Evolutionary conservation across 2,113 vertebrate genomes (phyloP).

Genomic region (Rhinoptilus africanus): DNA sequence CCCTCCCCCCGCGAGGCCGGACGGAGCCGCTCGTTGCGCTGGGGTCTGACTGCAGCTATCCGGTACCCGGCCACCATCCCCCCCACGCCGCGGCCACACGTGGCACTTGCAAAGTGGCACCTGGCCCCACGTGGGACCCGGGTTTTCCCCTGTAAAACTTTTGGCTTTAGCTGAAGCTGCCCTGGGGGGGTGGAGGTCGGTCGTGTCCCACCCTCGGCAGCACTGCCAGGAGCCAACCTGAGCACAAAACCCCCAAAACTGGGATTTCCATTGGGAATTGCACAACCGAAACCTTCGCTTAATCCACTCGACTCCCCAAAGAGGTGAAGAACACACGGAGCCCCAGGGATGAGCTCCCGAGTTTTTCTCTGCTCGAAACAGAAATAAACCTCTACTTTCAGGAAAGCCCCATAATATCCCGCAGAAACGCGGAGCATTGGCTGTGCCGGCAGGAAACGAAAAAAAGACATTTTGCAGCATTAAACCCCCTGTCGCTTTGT

Average conservation of each 20-base stretch:
- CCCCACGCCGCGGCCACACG: accelerated
- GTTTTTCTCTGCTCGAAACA: not conserved
- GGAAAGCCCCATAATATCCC: not conserved
- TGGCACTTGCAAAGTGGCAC: accelerated
- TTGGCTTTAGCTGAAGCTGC: not conserved
- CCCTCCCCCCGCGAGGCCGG: accelerated
- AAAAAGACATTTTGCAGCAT: not conserved
- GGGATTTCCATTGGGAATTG: not conserved
- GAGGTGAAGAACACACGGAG: not conserved
- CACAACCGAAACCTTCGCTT: not conserved
- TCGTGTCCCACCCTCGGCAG: not conserved
- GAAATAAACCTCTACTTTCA: not conserved
- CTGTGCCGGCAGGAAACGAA: not conserved
- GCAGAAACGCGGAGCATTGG: accelerated
- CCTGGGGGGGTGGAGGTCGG: not conserved
- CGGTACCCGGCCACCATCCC: not conserved
- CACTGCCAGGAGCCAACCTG: accelerated
- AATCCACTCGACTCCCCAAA: not conserved
- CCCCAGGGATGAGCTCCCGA: not conserved
- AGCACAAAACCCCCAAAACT: accelerated
- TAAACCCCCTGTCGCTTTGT: not conserved
- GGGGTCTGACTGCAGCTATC: not conserved
- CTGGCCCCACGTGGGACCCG: not conserved
- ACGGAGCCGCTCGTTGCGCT: not conserved
- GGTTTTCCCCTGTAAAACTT: accelerated